These are phyloP conservation scores for Watsonalla binaria DNA, from an alignment of 2,888 invertebrate species.

Conservation along the genomic window DNA sequence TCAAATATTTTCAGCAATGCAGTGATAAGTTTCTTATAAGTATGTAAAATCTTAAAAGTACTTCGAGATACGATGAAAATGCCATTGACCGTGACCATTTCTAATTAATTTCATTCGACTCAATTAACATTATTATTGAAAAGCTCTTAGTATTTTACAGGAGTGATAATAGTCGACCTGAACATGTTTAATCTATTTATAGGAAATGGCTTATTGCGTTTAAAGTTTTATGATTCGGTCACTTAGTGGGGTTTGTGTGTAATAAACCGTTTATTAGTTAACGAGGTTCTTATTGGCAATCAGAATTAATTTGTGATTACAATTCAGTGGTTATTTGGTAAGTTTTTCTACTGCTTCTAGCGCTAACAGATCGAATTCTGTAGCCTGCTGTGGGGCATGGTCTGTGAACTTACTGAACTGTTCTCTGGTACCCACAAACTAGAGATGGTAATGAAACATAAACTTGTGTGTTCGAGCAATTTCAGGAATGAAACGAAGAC, in stretches of 20 bases:
- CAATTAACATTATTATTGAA: conserved; percentile 54
- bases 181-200: not conserved
- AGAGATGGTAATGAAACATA: conserved; percentile 41
- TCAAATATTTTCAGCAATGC: too few species aligned
- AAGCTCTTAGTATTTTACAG: conserved; percentile 22
- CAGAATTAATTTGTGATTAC: too few species aligned
- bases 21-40: too few species aligned
- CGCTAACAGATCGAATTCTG: too few species aligned
- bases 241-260: too few species aligned
- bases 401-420: not conserved
- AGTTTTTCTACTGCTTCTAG: too few species aligned
- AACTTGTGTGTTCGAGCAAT: conserved; percentile 59
- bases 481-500: conserved; percentile 79
- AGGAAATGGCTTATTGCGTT: too few species aligned
- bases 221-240: too few species aligned
- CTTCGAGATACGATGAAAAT: conserved; percentile 20
- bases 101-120: conserved; percentile 48
- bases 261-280: too few species aligned
- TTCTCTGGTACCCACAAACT: not conserved
- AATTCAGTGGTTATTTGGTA: too few species aligned
- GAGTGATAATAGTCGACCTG: not conserved
- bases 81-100: conserved; percentile 44
- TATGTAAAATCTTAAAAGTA: not conserved
- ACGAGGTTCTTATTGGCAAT: too few species aligned
- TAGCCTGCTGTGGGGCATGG: not conserved